Conservation (phyloP, 2,113 vertebrate species). For the Clarias macrocephalus region DNA sequence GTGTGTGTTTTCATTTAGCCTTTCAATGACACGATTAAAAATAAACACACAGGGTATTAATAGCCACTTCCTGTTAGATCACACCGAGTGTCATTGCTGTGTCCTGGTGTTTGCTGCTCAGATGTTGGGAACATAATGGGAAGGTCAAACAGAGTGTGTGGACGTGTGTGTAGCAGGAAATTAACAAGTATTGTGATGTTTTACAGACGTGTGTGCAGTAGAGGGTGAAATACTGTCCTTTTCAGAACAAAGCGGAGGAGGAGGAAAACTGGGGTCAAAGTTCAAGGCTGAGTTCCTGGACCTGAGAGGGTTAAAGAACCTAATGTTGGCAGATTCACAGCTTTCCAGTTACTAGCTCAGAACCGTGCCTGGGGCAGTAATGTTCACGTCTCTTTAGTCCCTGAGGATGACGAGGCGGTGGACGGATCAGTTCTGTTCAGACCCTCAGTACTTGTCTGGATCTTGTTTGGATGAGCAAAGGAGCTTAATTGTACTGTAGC, state of each 20-base stretch:
- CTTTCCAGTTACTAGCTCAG: not conserved
- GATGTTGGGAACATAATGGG: not conserved
- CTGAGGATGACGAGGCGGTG: not conserved
- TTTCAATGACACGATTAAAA: not conserved
- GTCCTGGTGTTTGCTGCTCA: not conserved
- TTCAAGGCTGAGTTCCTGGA: not conserved
- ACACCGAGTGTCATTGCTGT: not conserved
- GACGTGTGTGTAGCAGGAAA: not conserved
- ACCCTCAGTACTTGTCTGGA: not conserved
- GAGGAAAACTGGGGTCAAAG: not conserved
- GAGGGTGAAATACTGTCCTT: not conserved
- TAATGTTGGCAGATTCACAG: not conserved
- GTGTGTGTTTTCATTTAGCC: not conserved
- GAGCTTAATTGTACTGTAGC: not conserved
- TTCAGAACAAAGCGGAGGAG: not conserved
- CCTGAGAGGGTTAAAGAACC: not conserved
- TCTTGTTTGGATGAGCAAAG: not conserved
- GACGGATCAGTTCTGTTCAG: not conserved
- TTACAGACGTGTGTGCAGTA: not conserved
- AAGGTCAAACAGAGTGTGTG: not conserved
- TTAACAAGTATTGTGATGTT: not conserved
- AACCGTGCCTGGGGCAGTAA: too few relatives aligned
- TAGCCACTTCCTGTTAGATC: not conserved
- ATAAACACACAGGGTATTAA: slow-evolving; percentile 13
- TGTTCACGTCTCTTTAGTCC: not conserved